Evolutionary conservation across 2,797 vertebrate species (phyloP), one percentile per base, ranked within the genome.

Genomic region (Craterocephalus amniculus): DNA sequence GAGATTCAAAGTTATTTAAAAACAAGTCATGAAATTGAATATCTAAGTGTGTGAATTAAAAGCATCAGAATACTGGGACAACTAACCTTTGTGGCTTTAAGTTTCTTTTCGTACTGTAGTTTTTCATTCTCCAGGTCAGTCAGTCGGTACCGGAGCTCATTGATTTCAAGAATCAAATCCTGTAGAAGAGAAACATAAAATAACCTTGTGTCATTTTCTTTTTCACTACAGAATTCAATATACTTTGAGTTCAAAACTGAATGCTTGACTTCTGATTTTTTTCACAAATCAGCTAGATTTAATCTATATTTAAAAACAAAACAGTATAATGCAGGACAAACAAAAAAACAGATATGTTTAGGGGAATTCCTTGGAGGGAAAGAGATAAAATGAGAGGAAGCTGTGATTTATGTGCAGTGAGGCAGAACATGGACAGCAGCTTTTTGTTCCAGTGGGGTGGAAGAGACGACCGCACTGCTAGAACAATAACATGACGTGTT

Each of bases 71-170:
- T 31, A 11, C 22, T 22, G 4, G 45, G 11, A 69, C 14, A 56
- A 81, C 95, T 95, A 90, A 99, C 98, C 95, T 99, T 99, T 79
- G 97, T 97, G 2, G 95, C 96, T 88, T 97, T 98, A 27, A 98
- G 93, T 80, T 99, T 99, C 91, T 97, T 99, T 87, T 99, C 98
- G 56, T 97, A 97, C 78, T 98, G 98, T 55, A 96, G 83, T 78
- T 95, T 95, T 79, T 99, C 98, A 72, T 70, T 94, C 79, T 98
- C 97, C 95, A 99, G 95, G 56, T 99, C 98, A 60, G 93, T 95
- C 76, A 98, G 78, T 86, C 95, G 95, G 84, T 97, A 94, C 69
- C 97, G 95, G 84, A 99, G 91, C 49, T 98, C 96, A 35, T 89
- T 96, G 70, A 99, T 96, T 91, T 99, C 97, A 78, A 97, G 95